Evolutionary conservation across 1,140 invertebrate genomes (phyloP), one percentile per base, ranked within the genome.

Genomic region (Anastrepha obliqua): DNA sequence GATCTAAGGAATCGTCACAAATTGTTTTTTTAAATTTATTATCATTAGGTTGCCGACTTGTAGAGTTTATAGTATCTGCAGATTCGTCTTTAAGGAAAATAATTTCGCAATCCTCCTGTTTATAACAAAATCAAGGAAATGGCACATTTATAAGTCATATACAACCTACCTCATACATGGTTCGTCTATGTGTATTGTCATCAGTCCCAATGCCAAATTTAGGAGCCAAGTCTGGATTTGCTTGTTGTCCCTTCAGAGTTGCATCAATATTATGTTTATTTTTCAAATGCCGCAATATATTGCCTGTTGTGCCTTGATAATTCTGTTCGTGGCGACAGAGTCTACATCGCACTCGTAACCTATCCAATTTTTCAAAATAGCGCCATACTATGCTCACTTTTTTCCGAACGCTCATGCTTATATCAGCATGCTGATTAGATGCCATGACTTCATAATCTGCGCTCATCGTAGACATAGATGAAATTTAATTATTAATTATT

Each of bases 241-340:
- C 64, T 59, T 88, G 47, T 86, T 74, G 86, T 9, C 59, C 74
- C 20, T 89, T 89, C 4, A 86, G n/a, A 8, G 78, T 89, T 2
- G 64, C 88, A 78, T 89, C 88, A 11, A 89, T 86, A 7, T 89
- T 74, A 85, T 89, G 88, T 44, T 86, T 86, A 47, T 64, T 70
- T 51, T 87, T 89, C n/a, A 89, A 81, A 87, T 89, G 88, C 20
- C 88, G 87, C 3, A 89, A 59, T 13, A 89, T 85, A 86, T 87
- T 89, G 6, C 88, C 88, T 7, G 88, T 89, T 55, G 88, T 88
- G 4, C 88, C 88, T 42, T 89, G 87, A 85, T 87, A 89, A 70
- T 89, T 89, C n/a, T 87, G 88, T 78, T 89, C 85, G 47, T 87
- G 87, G 0, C n/a, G 17, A 87, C 88, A 89, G 0, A 89, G 9